Conservation (phyloP, 2,888 invertebrate species). For the Syritta pipiens region DNA sequence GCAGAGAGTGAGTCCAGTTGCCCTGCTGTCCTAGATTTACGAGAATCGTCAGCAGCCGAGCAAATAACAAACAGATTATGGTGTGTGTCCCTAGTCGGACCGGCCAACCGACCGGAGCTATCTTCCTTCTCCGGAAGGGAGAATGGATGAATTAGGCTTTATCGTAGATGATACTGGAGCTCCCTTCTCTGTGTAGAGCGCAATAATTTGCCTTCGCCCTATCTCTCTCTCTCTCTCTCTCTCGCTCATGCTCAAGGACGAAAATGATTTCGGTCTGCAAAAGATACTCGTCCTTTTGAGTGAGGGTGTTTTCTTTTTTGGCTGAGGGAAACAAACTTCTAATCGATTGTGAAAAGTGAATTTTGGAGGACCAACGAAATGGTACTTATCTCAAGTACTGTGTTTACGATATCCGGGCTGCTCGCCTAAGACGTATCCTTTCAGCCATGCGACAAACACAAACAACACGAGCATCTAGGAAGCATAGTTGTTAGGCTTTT, state of each 20-base stretch:
- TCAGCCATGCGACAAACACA: conserved; percentile 19
- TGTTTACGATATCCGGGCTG: conserved; percentile 50
- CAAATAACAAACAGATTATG: conserved; percentile 68
- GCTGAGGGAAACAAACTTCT: conserved; percentile 2
- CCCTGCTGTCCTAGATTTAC: conserved; percentile 31
- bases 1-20: neutral
- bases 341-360: conserved; percentile 49
- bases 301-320: neutral
- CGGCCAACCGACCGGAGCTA: conserved; percentile 25
- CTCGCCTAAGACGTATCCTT: conserved; percentile 34
- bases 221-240: too few relatives aligned
- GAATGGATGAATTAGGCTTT: conserved; percentile 57
- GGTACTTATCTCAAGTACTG: conserved; percentile 54
- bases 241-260: too few relatives aligned
- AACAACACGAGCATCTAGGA: conserved; percentile 35
- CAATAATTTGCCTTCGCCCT: conserved; percentile 48
- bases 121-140: conserved; percentile 37
- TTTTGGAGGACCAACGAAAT: conserved; percentile 1
- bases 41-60: conserved; percentile 53
- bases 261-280: conserved; percentile 41
- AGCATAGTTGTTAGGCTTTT: conserved; percentile 6
- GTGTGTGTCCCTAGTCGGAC: conserved; percentile 59
- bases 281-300: conserved; percentile 15
- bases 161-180: conserved; percentile 55
- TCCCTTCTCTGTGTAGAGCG: conserved; percentile 18